Percentiles rank a stretch among this genome's conserved stretches.
Evolutionary conservation across 2,113 vertebrate genomes (phyloP).

Genomic region (Syngnathus typhle): DNA sequence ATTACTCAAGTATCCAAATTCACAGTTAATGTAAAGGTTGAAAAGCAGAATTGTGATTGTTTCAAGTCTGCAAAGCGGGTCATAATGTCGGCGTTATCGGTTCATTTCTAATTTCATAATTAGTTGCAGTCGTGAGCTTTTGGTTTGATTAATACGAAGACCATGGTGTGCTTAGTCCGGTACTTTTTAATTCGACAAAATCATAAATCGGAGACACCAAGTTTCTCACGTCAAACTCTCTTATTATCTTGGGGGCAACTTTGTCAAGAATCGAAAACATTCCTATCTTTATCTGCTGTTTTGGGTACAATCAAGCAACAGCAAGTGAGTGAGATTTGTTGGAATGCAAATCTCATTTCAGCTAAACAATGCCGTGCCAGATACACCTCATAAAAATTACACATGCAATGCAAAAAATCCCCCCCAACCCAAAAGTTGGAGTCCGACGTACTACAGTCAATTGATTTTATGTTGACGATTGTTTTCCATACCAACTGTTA

Average conservation of each 20-base stretch:
- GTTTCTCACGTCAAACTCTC: background rate
- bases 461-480: background rate
- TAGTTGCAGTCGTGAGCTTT: background rate
- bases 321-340: background rate
- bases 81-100: background rate
- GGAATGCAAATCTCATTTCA: background rate
- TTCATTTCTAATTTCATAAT: background rate
- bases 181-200: background rate
- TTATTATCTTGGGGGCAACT: background rate
- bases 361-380: background rate
- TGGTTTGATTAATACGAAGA: background rate
- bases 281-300: too few species aligned
- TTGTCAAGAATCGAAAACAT: background rate
- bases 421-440: background rate
- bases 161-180: background rate
- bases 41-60: background rate
- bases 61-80: background rate
- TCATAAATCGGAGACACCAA: too few species aligned
- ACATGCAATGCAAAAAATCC: background rate
- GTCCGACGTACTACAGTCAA: background rate
- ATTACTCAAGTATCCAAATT: background rate
- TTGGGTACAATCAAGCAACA: background rate
- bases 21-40: background rate
- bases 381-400: background rate
- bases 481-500: constrained; percentile 5